Evolutionary conservation across 1,140 invertebrate genomes (phyloP).

Genomic region (Zaprionus inermis): DNA sequence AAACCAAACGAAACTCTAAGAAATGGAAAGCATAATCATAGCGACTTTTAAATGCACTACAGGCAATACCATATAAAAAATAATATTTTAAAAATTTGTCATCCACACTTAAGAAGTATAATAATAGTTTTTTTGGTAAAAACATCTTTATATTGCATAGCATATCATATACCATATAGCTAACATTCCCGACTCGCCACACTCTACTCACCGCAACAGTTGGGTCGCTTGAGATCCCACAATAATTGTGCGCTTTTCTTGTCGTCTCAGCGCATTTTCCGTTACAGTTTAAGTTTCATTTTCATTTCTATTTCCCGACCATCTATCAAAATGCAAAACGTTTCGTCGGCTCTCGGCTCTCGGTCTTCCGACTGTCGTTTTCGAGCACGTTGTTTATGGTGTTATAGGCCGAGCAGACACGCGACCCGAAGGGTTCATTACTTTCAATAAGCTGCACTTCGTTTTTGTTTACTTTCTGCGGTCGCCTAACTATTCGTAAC

Average conservation of each 20-base stretch:
- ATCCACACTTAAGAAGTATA: neutral
- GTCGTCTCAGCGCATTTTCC: conserved; percentile 50
- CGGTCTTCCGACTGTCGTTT: conserved; percentile 14
- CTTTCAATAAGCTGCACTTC: conserved; percentile 57
- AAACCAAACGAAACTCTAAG: conserved; percentile 12
- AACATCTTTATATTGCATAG: neutral
- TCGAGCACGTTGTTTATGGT: conserved; percentile 17
- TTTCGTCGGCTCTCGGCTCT: conserved; percentile 43
- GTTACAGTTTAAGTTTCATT: conserved; percentile 48
- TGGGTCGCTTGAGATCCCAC: conserved; percentile 18
- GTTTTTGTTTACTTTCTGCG: conserved; percentile 39
- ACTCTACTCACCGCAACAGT: conserved; percentile 18
- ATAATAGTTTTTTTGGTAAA: neutral
- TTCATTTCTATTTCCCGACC: conserved; percentile 42
- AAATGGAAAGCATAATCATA: neutral
- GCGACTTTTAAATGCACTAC: conserved; percentile 1
- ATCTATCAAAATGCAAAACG: conserved; percentile 34
- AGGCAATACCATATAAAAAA: neutral
- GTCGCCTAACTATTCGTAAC: conserved; percentile 7
- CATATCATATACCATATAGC: neutral
- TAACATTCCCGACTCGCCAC: neutral
- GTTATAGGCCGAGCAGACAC: neutral
- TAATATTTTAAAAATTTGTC: neutral
- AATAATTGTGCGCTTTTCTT: conserved; percentile 43
- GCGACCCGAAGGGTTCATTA: conserved; percentile 49